phyloP scores from a whole-genome alignment of 2,113 vertebrate genomes.

The Malurus alboscapulatus region DNA sequence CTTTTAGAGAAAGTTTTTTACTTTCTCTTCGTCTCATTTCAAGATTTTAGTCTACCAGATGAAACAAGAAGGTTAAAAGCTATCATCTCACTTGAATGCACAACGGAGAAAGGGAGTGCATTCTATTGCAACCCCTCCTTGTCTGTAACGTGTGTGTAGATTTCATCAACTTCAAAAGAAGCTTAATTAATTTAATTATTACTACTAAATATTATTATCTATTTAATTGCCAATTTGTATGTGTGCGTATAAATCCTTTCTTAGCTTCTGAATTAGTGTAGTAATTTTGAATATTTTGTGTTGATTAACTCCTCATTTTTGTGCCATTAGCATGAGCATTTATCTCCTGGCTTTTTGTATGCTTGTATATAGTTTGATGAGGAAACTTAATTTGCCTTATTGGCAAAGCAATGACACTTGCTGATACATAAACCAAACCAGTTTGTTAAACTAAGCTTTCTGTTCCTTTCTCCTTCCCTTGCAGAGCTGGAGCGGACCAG shows the following conservation, averaged over 20 bases:
- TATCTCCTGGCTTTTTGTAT: constrained; percentile 12
- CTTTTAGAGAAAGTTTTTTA: not conserved
- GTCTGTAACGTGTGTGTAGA: not conserved
- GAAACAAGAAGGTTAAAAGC: not conserved
- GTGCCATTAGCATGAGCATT: constrained; percentile 30
- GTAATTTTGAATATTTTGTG: constrained; percentile 49
- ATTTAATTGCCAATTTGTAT: constrained; percentile 49
- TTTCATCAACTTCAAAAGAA: constrained; percentile 41
- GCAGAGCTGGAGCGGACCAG: constrained; percentile 93
- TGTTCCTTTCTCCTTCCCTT: not conserved
- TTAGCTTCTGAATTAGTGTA: constrained; percentile 41
- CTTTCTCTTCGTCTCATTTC: not conserved
- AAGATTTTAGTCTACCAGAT: not conserved
- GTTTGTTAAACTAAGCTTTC: not conserved
- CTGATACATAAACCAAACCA: not conserved
- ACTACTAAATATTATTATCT: constrained; percentile 58
- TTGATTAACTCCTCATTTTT: constrained; percentile 58
- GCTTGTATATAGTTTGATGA: not conserved
- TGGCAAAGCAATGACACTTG: not conserved
- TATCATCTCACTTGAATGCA: not conserved
- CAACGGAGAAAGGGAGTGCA: not conserved
- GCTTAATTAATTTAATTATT: constrained; percentile 61
- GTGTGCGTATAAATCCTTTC: constrained; percentile 43
- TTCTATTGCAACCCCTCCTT: not conserved
- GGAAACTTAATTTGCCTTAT: not conserved